A percentile compares a stretch with the other conserved stretches of the same genome.
Evolutionary conservation across 2,113 vertebrate species (phyloP).

Genomic region (Tor tambroides): DNA sequence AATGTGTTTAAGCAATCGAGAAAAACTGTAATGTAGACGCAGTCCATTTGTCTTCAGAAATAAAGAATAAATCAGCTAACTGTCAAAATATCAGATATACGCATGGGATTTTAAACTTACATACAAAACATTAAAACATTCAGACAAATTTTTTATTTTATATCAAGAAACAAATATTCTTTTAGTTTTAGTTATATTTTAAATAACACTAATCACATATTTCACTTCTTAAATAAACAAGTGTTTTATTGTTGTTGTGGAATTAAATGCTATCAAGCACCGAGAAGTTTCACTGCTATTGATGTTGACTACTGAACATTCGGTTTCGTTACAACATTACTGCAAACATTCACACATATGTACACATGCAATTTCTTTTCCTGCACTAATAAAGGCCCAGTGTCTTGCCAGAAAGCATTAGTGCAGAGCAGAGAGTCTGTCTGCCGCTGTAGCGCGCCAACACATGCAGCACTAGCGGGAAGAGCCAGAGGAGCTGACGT

Average conservation of each 20-base stretch:
- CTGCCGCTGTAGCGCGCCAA: slow-evolving; percentile 15
- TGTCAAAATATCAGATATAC: background rate
- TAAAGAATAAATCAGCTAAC: background rate
- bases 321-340: background rate
- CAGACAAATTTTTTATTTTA: too few relatives aligned
- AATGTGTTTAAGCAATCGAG: too few relatives aligned
- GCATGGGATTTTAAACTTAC: background rate
- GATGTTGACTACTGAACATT: background rate
- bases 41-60: background rate
- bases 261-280: background rate
- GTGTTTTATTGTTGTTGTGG: background rate
- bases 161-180: too few relatives aligned
- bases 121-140: too few relatives aligned
- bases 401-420: slow-evolving; percentile 43
- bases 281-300: background rate
- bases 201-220: background rate
- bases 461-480: slow-evolving; percentile 43
- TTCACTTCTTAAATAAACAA: background rate
- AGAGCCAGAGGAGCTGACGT: slow-evolving; percentile 41
- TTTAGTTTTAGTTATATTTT: too few relatives aligned
- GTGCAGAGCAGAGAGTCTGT: slow-evolving; percentile 42
- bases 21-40: background rate
- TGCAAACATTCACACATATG: slow-evolving; percentile 16
- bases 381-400: slow-evolving; percentile 35
- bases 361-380: background rate